Conservation (phyloP, 2,888 invertebrate species). For the Ligdia adustata region DNA sequence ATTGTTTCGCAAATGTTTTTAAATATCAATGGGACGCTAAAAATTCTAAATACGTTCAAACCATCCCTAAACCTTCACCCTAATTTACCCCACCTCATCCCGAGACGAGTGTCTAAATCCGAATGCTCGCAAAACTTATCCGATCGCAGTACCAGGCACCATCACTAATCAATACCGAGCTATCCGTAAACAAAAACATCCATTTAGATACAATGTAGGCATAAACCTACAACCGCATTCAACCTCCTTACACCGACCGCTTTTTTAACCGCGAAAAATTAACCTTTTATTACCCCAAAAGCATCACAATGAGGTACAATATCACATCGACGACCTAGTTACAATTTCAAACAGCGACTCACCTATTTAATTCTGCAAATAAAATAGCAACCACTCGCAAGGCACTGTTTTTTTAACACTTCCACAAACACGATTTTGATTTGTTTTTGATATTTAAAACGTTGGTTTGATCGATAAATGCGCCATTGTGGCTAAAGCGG, state of each 20-base stretch:
- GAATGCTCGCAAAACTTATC: slow-evolving; percentile 1
- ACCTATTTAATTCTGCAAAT: slow-evolving; percentile 14
- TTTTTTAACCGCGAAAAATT: slow-evolving; percentile 48
- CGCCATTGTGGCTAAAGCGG: slow-evolving; percentile 54
- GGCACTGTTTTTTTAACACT: slow-evolving; percentile 43
- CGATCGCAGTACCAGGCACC: slow-evolving; percentile 51
- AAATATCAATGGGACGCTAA: too few relatives aligned
- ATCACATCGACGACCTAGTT: slow-evolving; percentile 16
- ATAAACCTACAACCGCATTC: slow-evolving; percentile 41
- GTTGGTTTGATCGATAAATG: slow-evolving; percentile 72
- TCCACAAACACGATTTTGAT: slow-evolving; percentile 59
- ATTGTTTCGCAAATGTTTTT: too few relatives aligned
- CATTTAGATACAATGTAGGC: slow-evolving; percentile 10
- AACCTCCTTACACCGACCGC: slow-evolving; percentile 47
- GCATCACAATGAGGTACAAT: slow-evolving; percentile 10
- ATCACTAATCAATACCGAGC: slow-evolving; percentile 48
- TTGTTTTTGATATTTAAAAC: slow-evolving; percentile 59
- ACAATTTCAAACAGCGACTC: slow-evolving; percentile 3
- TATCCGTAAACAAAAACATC: slow-evolving; percentile 68
- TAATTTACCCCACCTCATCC: background rate
- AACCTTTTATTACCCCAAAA: slow-evolving; percentile 16
- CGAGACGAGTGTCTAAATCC: background rate
- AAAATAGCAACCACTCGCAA: slow-evolving; percentile 22
- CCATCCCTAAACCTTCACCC: background rate
- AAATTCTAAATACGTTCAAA: background rate